Base-by-base conservation (phyloP, 2,797 vertebrate genomes). In the Myotis pilosus region DNA sequence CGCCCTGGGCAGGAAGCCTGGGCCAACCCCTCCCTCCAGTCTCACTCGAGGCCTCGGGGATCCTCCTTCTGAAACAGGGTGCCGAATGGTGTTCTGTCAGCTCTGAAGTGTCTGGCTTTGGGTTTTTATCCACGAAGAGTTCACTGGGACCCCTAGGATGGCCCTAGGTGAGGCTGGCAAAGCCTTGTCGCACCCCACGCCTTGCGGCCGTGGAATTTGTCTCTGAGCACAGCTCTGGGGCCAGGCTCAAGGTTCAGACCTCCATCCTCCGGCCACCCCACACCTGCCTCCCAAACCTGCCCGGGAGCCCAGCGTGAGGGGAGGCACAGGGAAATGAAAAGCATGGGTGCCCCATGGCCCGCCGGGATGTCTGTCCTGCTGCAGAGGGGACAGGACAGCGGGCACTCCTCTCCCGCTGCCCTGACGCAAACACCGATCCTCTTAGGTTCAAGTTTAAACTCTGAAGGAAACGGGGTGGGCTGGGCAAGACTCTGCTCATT, bases 291-390 rank as follows among this genome's bases (percentile, higher is more conserved):
- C 16, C 1, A 5, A 3, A 22, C 10, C 19, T 16, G 16, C 6
- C 0, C 4, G 10, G 1, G 64, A 72, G 87, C 57, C 74, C 69
- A 30, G 47, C 8, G 4, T 0, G 0, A 11, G 53, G 28, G 1
- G 23, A n/a, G 38, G 51, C 5, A 33, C 3, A 6, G 3, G 10
- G 51, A 41, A 44, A 62, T 9, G 6, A 30, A 41, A 75, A 28
- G 19, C 2, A 6, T 16, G 47, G 57, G 44, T 2, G 57, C 5
- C 33, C 53, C 0, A 0, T 11, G 62, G 44, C 41, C 23, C 1
- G 0, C 89, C 1, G 20, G 20, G 74, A n/a, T 1, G n/a, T 15
- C 82, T 19, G 66, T 28, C 33, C 30, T 5, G 10, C 15, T 0
- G 4, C 20, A 12, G 33, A 78, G 71, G 51, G 44, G 30, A 76